These are phyloP conservation scores for Meteorus cinctellus DNA, from an alignment of 2,888 invertebrate genomes.

Conservation along the genomic window DNA sequence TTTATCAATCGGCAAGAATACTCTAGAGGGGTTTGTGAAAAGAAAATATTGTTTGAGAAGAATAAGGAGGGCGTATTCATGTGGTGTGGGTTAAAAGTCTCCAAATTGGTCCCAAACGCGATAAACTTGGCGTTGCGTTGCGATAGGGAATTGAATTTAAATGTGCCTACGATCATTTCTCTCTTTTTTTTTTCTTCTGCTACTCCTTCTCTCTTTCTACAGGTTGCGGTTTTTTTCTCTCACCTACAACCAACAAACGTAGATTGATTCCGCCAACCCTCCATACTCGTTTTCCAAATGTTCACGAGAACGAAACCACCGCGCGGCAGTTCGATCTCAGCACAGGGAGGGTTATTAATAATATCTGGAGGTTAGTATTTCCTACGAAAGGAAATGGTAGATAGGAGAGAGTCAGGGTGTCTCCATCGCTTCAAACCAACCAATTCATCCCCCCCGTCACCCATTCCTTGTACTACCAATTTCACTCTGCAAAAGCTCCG, in stretches of 20 bases:
- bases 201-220: constrained; percentile 29
- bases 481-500: constrained; percentile 30
- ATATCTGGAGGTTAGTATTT: constrained; percentile 72
- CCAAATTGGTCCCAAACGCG: constrained; percentile 66
- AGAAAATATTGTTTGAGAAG: constrained; percentile 19
- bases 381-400: constrained; percentile 53
- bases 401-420: constrained; percentile 67
- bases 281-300: constrained; percentile 12
- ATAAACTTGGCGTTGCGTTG: constrained; percentile 57
- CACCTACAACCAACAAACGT: constrained; percentile 27
- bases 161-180: constrained; percentile 55
- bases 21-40: constrained; percentile 37
- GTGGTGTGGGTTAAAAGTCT: constrained; percentile 44
- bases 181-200: constrained; percentile 38
- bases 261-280: constrained; percentile 63
- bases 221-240: background rate
- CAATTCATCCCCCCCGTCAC: background rate
- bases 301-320: constrained; percentile 31
- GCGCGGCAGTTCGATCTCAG: constrained; percentile 69
- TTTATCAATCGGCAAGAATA: constrained; percentile 5
- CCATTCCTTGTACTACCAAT: constrained; percentile 37
- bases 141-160: constrained; percentile 68
- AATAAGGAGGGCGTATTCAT: constrained; percentile 24
- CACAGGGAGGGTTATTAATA: constrained; percentile 69
- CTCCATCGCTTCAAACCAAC: constrained; percentile 34